These are phyloP conservation scores for Palythoa grandis DNA, from an alignment of 92 coral and sea anemone species.

Conservation along the genomic window DNA sequence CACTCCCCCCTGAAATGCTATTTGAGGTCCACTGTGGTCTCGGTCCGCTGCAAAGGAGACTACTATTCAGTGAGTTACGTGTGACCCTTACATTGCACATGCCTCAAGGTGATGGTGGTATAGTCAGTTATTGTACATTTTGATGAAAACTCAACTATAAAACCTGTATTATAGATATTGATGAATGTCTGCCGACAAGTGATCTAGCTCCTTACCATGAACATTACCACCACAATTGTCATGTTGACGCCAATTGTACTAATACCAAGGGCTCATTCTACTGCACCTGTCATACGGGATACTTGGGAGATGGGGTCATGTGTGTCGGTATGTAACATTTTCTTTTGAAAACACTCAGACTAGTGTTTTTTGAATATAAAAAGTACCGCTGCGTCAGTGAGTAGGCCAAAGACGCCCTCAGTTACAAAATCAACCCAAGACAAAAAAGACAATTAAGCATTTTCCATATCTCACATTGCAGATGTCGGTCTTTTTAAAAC, in stretches of 20 bases:
- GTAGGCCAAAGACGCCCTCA: background rate
- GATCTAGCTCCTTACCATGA: background rate
- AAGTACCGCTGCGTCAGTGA: background rate
- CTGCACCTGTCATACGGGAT: background rate
- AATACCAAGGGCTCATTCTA: too few relatives aligned
- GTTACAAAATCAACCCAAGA: too few relatives aligned
- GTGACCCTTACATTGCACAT: too few relatives aligned
- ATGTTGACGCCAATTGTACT: background rate
- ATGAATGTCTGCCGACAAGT: conserved; percentile 55
- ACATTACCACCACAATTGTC: background rate
- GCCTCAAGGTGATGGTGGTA: too few relatives aligned
- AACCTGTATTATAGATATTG: background rate
- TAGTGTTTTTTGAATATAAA: too few relatives aligned
- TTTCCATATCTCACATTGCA: too few relatives aligned
- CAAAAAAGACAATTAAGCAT: too few relatives aligned
- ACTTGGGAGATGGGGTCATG: background rate
- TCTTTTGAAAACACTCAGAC: background rate
- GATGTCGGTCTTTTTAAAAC: too few relatives aligned
- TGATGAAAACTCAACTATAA: background rate
- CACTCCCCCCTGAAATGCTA: too few relatives aligned
- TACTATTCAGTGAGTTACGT: too few relatives aligned
- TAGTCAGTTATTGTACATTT: background rate
- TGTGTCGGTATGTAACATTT: background rate
- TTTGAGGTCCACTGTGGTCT: too few relatives aligned
- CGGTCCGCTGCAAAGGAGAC: too few relatives aligned